Conservation (phyloP, 2,797 vertebrate species). For the Tinamus major region DNA sequence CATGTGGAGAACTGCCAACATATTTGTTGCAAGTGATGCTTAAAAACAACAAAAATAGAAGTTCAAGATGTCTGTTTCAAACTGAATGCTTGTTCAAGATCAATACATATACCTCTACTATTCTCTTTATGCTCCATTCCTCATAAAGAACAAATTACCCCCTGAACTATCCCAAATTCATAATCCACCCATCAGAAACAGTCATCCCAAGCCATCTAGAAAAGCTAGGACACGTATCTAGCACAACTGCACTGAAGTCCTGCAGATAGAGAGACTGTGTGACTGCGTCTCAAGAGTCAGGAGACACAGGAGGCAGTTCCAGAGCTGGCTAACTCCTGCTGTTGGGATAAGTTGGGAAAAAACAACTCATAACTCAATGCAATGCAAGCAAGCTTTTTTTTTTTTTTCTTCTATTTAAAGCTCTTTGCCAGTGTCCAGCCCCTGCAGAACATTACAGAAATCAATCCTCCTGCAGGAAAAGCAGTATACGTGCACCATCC, state of each 20-base stretch:
- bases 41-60: background rate
- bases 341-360: background rate
- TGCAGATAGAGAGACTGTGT: background rate
- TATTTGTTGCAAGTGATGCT: background rate
- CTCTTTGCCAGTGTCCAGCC: background rate
- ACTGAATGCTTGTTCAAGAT: background rate
- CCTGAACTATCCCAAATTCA: background rate
- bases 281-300: background rate
- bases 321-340: background rate
- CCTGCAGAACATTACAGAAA: background rate
- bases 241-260: background rate
- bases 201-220: background rate
- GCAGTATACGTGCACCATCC: fast-evolving
- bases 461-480: background rate
- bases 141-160: background rate
- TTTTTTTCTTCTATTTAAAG: background rate
- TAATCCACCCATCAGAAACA: background rate
- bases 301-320: background rate
- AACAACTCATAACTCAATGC: background rate
- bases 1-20: background rate
- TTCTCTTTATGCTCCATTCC: background rate
- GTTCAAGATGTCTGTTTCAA: background rate
- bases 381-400: background rate
- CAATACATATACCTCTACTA: background rate
- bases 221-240: background rate